phyloP scores from a whole-genome alignment of 2,113 vertebrate species.

The Cephalopholis sonnerati region DNA sequence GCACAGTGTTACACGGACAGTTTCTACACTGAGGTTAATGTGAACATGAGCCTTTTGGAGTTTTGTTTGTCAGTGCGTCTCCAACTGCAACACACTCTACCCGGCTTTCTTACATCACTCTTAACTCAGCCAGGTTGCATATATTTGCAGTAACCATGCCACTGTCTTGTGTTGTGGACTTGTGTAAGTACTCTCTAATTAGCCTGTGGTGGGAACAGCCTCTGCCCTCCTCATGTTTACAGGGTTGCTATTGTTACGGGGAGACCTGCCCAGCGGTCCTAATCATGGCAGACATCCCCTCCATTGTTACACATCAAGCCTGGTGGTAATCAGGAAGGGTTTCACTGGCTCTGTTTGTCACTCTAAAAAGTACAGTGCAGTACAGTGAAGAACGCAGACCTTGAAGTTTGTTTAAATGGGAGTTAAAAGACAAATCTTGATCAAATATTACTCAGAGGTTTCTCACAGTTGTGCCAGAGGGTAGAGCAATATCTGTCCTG shows the following conservation, averaged over 20 bases:
- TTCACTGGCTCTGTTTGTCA: not conserved
- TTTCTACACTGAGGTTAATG: not conserved
- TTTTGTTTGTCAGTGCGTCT: conserved; percentile 15
- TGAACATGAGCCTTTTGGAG: not conserved
- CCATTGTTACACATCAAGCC: conserved; percentile 63
- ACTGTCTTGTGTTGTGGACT: conserved; percentile 4
- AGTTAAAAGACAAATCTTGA: no score
- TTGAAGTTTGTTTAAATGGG: no score
- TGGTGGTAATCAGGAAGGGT: conserved; percentile 67
- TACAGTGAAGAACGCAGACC: not conserved
- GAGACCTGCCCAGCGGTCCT: conserved; percentile 23
- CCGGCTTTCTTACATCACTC: conserved; percentile 36
- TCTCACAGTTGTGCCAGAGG: no score
- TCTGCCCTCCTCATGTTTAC: conserved; percentile 60
- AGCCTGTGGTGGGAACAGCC: conserved; percentile 43
- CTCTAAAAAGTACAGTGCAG: conserved; percentile 3
- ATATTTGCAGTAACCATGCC: not conserved
- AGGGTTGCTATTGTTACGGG: conserved; percentile 67
- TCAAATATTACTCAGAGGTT: no score
- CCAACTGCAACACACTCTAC: not conserved
- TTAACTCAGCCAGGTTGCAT: conserved; percentile 36
- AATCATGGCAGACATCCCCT: conserved; percentile 65
- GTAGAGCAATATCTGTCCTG: no score
- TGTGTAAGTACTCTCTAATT: conserved; percentile 54
- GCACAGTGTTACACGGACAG: not conserved